Base-by-base conservation (phyloP, 2,888 invertebrate genomes). In the Coleophora deauratella region DNA sequence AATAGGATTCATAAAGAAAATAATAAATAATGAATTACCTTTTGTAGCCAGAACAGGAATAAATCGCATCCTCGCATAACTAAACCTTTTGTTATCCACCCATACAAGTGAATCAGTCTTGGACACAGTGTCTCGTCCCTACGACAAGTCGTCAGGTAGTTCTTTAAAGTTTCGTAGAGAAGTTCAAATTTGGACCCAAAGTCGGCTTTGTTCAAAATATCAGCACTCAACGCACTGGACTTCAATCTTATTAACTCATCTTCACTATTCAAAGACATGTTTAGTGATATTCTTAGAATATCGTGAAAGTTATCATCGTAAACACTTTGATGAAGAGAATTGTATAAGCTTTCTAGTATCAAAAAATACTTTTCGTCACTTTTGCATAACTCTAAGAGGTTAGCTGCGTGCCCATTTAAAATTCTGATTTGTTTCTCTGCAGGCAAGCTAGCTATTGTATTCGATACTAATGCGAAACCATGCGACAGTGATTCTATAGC, bases 151-250 rank as follows among this genome's bases (percentile, higher is more conserved):
- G 64, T 46, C 33, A 84, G 46, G 44, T 59, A 54, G 33, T 44
- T 60, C 54, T 73, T 80, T 38, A 82, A 52, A 33, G 55, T 42
- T 38, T 76, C 79, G 54, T 84, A 80, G 1, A 82, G 42, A 8
- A 70, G 35, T 50, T 84, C 77, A 61, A 84, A 82, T 30, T 62
- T 69, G 43, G 69, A 63, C 0, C 79, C 80, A 38, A 59, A 63
- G 27, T 81, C 80, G 0, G 69, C 74, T 66, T 91, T 91, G 57
- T 91, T 91, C 35, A 90, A 54, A 41, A 90, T 67, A 66, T 89
- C 88, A 1, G 89, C 88, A 41, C 88, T 58, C 40, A 90, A 62
- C 47, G 80, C 72, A 55, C 84, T 86, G 0, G 87, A 79, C 46
- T 80, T 79, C 9, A 60, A 61, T 45, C 78, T 77, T 4, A 81